Base-by-base conservation (phyloP, 2,113 vertebrate species). In the Prunella fulvescens region DNA sequence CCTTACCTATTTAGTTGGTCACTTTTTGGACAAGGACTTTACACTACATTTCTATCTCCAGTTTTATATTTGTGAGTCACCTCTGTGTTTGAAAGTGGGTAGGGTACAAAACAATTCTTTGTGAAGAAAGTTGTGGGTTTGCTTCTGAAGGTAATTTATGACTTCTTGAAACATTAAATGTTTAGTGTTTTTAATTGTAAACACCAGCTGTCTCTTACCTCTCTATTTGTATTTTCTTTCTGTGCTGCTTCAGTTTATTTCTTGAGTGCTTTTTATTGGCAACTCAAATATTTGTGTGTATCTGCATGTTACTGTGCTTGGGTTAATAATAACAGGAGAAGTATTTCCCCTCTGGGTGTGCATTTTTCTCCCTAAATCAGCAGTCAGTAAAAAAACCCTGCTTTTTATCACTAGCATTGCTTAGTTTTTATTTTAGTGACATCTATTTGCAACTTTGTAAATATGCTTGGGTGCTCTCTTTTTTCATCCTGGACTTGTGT, bases 201-300 rank as follows among this genome's bases (percentile, higher is more conserved):
- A 86, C 47, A 86, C 54, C 28, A 58, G 17, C 45, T 83, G 29
- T 80, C 67, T 90, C 56, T 42, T 87, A 37, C 24, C 64, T 20
- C 13, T 60, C 0, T 91, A 33, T 81, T 72, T 87, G 16, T 78
- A 17, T 90, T 88, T 88, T 93, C 25, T 26, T 56, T 91, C 20
- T 64, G 64, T 10, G 0, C 22, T 77, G 26, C 56, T 90, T 82
- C 35, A 39, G 44, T 94, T 91, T 72, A 29, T 89, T 64, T 71
- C 69, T 33, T 39, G 54, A 88, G 44, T 86, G 73, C 40, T 88
- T 88, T 83, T 94, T 89, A 65, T 86, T 94, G 58, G 47, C 44
- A 88, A n/a, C n/a, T 86, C 14, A 87, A 77, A 74, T 96, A 90
- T 82, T 93, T 96, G 64, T 95, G 42, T 84, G 45, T 51, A 82